These are phyloP conservation scores for Marmota monax DNA, from an alignment of 2,113 vertebrate genomes.

Conservation along the genomic window DNA sequence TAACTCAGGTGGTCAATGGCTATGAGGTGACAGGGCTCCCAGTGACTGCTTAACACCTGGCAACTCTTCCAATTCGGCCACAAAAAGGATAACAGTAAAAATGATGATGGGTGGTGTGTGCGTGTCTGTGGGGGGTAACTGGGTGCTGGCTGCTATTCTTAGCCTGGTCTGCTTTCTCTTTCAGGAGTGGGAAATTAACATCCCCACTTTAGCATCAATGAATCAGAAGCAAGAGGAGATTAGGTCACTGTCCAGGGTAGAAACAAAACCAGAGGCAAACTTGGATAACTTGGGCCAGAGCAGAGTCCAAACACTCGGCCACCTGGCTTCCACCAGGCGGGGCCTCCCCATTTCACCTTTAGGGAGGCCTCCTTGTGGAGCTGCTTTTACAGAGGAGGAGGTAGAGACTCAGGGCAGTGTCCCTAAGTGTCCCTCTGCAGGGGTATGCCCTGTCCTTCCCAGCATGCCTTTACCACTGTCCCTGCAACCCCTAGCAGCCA, in stretches of 20 bases:
- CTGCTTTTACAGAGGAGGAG: neutral
- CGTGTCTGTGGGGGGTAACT: accelerated
- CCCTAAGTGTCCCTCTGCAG: too few relatives aligned
- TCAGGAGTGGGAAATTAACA: accelerated
- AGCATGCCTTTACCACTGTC: neutral
- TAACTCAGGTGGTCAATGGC: neutral
- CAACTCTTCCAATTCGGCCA: neutral
- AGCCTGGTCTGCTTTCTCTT: neutral
- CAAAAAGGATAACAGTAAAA: neutral
- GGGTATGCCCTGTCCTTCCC: neutral
- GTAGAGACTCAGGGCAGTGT: neutral
- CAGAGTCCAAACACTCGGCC: accelerated
- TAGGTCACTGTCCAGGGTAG: neutral
- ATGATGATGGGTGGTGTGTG: accelerated
- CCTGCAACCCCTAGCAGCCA: neutral
- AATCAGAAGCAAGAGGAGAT: neutral
- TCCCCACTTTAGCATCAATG: neutral
- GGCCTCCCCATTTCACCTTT: too few relatives aligned
- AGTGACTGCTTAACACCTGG: neutral
- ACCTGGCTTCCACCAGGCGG: accelerated
- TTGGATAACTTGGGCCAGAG: neutral
- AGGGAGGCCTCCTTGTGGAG: neutral
- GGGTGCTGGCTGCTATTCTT: neutral
- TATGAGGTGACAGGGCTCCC: neutral
- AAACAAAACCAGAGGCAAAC: neutral